Evolutionary conservation across 2,797 vertebrate genomes (phyloP), one percentile per base, ranked within the genome.

Genomic region (Iguana delicatissima): DNA sequence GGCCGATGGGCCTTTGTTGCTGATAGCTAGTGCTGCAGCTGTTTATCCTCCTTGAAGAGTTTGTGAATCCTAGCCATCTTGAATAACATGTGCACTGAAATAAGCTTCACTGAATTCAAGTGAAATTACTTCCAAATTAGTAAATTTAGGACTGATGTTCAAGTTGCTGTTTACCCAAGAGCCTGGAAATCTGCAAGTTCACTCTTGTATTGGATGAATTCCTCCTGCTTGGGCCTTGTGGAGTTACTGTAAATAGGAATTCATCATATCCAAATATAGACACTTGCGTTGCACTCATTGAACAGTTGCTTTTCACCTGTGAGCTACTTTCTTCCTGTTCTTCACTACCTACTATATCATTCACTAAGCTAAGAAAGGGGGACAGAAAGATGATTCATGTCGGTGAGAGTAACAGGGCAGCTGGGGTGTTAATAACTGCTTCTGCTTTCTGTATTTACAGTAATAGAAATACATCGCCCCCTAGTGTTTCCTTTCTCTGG

Each of bases 381-480:
- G 88, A 52, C 0, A 9, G 20, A 20, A 69, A 57, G 32, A 14
- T 59, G 22, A 7, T 26, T 29, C 16, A 12, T 22, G 35, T 80
- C 6, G 88, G 69, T 50, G 59, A 91, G 7, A 46, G 13, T 12
- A 91, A 20, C n/a, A 84, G 38, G 52, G 46, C 73, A 91, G 62
- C 1, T 59, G 88, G 62, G 7, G 73, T 69, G 2, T 8, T 1
- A 62, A 18, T 6, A 0, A 35, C 29, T 85, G 24, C 0, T 10
- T 7, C 2, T 0, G 0, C 18, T 38, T 6, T 0, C 26, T n/a
- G 0, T 0, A 0, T 14, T 42, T 88, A 76, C 3, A 89, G 91
- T 42, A 62, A 90, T 64, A 73, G 95, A 89, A 24, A 69, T 20
- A 82, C 14, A 89, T 93, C 94, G 90, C 73, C 95, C 95, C 80